Evolutionary conservation across 2,797 vertebrate genomes (phyloP).

Genomic region (Leptatherina wallacei): DNA sequence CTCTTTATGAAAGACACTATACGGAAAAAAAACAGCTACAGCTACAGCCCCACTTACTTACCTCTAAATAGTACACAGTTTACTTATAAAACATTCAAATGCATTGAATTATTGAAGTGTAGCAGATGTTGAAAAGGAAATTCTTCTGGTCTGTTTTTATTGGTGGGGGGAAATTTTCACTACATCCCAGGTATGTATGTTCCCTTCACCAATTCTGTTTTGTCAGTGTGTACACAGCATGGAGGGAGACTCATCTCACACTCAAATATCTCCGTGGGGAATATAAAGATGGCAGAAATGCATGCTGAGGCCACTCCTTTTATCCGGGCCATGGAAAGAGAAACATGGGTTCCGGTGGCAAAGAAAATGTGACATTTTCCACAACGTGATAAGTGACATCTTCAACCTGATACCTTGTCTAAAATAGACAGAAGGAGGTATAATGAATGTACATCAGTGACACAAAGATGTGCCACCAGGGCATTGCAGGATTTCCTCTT

Average conservation of each 20-base stretch:
- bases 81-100: constrained; percentile 91
- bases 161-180: constrained; percentile 81
- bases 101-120: constrained; percentile 90
- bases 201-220: constrained; percentile 81
- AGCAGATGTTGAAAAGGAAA: constrained; percentile 87
- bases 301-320: constrained; percentile 79
- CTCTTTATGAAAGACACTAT: constrained; percentile 63
- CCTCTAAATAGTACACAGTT: constrained; percentile 82
- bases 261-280: constrained; percentile 90
- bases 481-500: constrained; percentile 51
- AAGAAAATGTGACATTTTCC: constrained; percentile 89
- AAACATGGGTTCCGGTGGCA: constrained; percentile 77
- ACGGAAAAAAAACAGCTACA: constrained; percentile 56
- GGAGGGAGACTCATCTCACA: constrained; percentile 91
- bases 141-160: constrained; percentile 85
- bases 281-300: constrained; percentile 89
- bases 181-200: constrained; percentile 84
- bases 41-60: constrained; percentile 50
- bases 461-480: constrained; percentile 67
- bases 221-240: constrained; percentile 91
- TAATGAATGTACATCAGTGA: constrained; percentile 81
- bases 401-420: constrained; percentile 88
- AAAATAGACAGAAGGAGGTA: constrained; percentile 82
- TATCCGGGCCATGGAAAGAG: constrained; percentile 86
- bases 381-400: constrained; percentile 87